Conservation (phyloP, 2,888 invertebrate species). For the Hipparchia sbordonii region DNA sequence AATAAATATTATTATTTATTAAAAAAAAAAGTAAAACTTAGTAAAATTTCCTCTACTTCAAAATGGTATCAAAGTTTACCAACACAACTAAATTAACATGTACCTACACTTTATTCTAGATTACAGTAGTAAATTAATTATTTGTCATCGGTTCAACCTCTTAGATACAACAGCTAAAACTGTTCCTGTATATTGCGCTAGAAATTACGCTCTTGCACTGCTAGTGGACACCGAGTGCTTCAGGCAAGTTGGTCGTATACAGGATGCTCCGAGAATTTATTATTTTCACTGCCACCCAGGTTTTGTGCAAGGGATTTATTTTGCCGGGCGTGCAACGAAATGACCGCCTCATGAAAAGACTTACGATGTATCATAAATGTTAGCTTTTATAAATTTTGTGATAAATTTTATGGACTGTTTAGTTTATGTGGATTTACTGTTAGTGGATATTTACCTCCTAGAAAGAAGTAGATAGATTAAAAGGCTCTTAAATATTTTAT, state of each 20-base stretch:
- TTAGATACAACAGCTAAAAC: slow-evolving; percentile 17
- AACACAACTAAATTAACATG: neutral
- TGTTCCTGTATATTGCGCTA: slow-evolving; percentile 28
- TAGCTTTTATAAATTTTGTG: slow-evolving; percentile 23
- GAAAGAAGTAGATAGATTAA: slow-evolving; percentile 3
- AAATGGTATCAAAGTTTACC: neutral
- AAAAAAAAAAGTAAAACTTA: too few relatives aligned
- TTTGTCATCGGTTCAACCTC: slow-evolving; percentile 24
- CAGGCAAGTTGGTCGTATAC: slow-evolving; percentile 38
- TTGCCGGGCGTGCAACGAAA: slow-evolving; percentile 23
- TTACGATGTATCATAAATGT: slow-evolving; percentile 28
- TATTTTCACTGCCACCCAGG: slow-evolving; percentile 41
- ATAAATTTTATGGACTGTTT: slow-evolving; percentile 22
- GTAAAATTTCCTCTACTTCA: neutral
- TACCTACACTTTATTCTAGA: slow-evolving; percentile 2
- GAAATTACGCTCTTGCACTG: slow-evolving; percentile 34
- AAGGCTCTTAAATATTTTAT: neutral
- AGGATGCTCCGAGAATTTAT: slow-evolving; percentile 45
- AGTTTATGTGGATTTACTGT: slow-evolving; percentile 7
- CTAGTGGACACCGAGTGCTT: slow-evolving; percentile 31
- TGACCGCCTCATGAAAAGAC: slow-evolving; percentile 28
- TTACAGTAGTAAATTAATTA: slow-evolving; percentile 20
- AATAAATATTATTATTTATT: too few relatives aligned
- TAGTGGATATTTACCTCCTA: neutral
- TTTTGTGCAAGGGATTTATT: slow-evolving; percentile 38